Evolutionary conservation across 2,888 invertebrate genomes (phyloP).

Genomic region (Drosophila kambysellisi): DNA sequence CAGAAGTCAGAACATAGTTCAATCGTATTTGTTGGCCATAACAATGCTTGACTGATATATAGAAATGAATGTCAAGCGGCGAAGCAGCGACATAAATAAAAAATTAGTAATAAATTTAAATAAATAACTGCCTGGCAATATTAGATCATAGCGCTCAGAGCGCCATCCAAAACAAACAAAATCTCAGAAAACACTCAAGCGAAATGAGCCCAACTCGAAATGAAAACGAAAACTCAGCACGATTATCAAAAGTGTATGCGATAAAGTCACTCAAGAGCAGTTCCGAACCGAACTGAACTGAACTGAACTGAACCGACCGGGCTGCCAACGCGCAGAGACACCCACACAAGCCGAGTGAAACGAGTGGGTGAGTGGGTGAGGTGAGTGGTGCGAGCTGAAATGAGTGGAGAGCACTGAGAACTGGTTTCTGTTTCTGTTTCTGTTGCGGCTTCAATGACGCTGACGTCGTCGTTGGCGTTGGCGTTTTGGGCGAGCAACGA

Average conservation of each 20-base stretch:
- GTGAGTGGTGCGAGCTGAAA: conserved; percentile 31
- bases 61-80: conserved; percentile 73
- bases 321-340: conserved; percentile 67
- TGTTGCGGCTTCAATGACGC: conserved; percentile 58
- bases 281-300: conserved; percentile 22
- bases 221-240: conserved; percentile 68
- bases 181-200: conserved; percentile 37
- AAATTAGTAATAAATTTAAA: conserved; percentile 80
- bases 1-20: conserved; percentile 39
- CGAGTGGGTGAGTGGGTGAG: conserved; percentile 55
- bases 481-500: conserved; percentile 41
- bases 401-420: conserved; percentile 57
- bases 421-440: conserved; percentile 62
- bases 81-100: conserved; percentile 70
- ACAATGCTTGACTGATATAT: conserved; percentile 70
- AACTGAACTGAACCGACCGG: conserved; percentile 39
- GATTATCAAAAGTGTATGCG: conserved; percentile 28
- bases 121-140: conserved; percentile 78
- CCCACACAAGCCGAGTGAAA: conserved; percentile 67
- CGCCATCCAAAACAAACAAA: conserved; percentile 28
- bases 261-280: conserved; percentile 63
- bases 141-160: conserved; percentile 66
- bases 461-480: conserved; percentile 38
- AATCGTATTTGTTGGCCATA: conserved; percentile 39
- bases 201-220: conserved; percentile 54